Conservation (phyloP, 2,797 vertebrate genomes). For the Varecia variegata region DNA sequence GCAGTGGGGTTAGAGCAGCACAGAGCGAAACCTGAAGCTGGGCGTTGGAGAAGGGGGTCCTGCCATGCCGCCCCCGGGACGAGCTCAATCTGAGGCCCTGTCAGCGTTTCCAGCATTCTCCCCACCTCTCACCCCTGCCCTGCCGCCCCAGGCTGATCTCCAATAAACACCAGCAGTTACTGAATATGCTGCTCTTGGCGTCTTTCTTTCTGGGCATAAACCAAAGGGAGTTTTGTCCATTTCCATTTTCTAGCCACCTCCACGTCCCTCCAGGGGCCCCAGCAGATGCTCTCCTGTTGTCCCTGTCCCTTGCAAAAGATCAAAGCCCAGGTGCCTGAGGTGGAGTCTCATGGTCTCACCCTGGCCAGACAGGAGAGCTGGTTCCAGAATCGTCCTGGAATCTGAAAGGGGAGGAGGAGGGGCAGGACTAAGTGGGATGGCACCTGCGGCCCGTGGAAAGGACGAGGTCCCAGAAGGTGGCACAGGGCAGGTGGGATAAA, state of each 20-base stretch:
- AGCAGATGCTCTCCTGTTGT: background rate
- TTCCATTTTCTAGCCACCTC: background rate
- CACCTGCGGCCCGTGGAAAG: background rate
- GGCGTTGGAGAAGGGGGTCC: background rate
- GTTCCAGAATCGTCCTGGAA: background rate
- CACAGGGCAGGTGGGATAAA: background rate
- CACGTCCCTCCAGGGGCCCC: background rate
- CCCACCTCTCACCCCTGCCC: background rate
- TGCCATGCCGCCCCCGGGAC: accelerated
- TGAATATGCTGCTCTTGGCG: background rate
- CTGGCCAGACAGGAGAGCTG: background rate
- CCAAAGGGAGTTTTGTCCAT: background rate
- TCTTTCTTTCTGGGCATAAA: conserved; percentile 38
- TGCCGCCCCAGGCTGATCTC: background rate
- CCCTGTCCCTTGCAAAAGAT: background rate
- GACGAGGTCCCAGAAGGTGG: background rate
- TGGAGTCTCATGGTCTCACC: background rate
- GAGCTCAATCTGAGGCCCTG: background rate
- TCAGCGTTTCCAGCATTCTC: background rate
- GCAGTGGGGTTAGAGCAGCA: background rate
- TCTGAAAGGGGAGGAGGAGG: background rate
- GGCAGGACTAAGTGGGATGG: background rate
- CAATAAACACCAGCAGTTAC: conserved; percentile 57
- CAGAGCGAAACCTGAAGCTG: background rate
- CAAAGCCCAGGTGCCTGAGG: background rate